phyloP scores from a whole-genome alignment of 2,888 invertebrate genomes.

The Campoletis raptor region DNA sequence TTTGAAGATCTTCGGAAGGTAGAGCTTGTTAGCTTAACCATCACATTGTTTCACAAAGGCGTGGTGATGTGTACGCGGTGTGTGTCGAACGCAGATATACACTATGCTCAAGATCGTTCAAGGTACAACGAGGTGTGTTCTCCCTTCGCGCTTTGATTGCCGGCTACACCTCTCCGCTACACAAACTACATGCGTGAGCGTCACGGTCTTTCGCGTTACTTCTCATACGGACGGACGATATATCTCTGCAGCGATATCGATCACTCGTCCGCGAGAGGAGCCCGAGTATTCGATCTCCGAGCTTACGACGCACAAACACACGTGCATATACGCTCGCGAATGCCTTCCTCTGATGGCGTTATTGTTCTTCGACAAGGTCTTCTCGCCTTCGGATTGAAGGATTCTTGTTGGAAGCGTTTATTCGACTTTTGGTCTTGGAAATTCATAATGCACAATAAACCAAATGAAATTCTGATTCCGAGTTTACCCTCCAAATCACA shows the following conservation, averaged over 20 bases:
- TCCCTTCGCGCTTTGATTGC: constrained; percentile 68
- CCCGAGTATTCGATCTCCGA: constrained; percentile 55
- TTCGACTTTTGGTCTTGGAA: neutral
- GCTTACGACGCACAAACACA: constrained; percentile 10
- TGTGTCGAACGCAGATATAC: constrained; percentile 67
- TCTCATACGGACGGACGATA: constrained; percentile 59
- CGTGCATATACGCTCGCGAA: constrained; percentile 1
- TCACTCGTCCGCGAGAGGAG: constrained; percentile 60
- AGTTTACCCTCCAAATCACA: constrained; percentile 2
- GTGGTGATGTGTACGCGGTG: constrained; percentile 73
- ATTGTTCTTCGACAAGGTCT: constrained; percentile 40
- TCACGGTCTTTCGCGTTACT: constrained; percentile 60
- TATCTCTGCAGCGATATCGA: constrained; percentile 64
- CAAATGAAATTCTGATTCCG: neutral
- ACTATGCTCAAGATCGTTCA: constrained; percentile 34
- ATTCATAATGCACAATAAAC: neutral
- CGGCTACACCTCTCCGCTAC: constrained; percentile 44
- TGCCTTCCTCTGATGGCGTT: constrained; percentile 24
- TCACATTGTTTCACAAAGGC: constrained; percentile 78
- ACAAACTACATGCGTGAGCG: constrained; percentile 17
- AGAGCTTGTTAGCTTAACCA: constrained; percentile 80
- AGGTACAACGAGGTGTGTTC: constrained; percentile 60
- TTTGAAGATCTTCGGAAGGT: constrained; percentile 61
- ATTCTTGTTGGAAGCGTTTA: neutral
- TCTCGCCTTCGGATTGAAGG: constrained; percentile 17